Evolutionary conservation across 2,797 vertebrate genomes (phyloP), one percentile per base, ranked within the genome.

Genomic region (Ambastaia sidthimunki): DNA sequence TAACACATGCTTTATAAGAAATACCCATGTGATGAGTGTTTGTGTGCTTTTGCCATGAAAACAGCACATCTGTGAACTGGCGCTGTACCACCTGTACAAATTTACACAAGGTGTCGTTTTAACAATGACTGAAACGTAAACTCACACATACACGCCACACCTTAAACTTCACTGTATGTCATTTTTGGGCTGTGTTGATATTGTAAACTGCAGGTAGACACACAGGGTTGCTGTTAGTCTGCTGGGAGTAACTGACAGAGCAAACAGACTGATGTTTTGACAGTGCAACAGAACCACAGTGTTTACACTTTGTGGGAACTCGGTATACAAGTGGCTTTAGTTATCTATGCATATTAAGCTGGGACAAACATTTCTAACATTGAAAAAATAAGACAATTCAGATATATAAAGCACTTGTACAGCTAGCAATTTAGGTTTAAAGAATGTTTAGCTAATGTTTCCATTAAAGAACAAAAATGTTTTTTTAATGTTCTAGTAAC

Each of bases 31-130:
- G 71, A 76, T 25, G 31, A 47, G 25, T 50, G 60, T 67, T 50
- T 28, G 18, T 25, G 68, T 68, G 74, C 19, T 1, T 76, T 62
- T 78, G 63, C 70, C 31, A 78, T 82, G 66, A 73, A 37, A 62
- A 63, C 16, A 65, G 65, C 81, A 75, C 76, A 75, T 71, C 81
- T 70, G 76, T 37, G 28, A 65, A 34, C 16, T 79, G 81, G 76
- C 81, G 66, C 66, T 60, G 10, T 71, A 66, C 76, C 71, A 57
- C 71, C 48, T 48, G 6, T 9, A 28, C 48, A 66, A 57, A 80
- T 37, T 67, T 80, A 37, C 48, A 66, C 48, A 69, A 78, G 21
- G 16, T 55, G 15, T 34, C 19, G 7, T 78, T 52, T 71, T 15
- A 62, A 66, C 25, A 63, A 47, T 37, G 37, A 62, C 13, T n/a